phyloP scores from a whole-genome alignment of 1,140 invertebrate genomes.

The Cherax quadricarinatus region DNA sequence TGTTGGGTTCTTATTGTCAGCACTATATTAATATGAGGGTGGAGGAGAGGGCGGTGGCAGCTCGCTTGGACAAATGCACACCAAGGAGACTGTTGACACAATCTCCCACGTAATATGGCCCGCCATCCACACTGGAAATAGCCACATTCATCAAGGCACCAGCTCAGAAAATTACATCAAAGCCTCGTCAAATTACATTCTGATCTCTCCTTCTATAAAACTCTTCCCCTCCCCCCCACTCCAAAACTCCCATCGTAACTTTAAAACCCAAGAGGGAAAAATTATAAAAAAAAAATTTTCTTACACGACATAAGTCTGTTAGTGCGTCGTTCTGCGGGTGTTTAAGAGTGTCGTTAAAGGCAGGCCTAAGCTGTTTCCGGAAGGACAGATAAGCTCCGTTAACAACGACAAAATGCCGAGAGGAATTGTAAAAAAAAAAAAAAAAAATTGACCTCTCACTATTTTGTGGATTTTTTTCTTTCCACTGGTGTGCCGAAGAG shows the following conservation, averaged over 20 bases:
- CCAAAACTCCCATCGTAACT: not conserved
- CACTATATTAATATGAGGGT: not conserved
- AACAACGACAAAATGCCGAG: not conserved
- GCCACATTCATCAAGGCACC: constrained; percentile 11
- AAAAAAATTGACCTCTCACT: not conserved
- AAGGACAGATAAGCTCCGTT: no score
- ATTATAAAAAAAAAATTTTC: not conserved
- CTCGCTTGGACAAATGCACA: not conserved
- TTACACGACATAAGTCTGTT: no score
- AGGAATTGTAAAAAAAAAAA: not conserved
- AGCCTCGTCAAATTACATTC: constrained; percentile 12
- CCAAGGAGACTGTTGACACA: not conserved
- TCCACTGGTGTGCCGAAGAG: no score
- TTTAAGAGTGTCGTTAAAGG: no score
- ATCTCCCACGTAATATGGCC: constrained; percentile 4
- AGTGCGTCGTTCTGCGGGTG: no score
- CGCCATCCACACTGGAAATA: constrained; percentile 12
- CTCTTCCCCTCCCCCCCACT: no score
- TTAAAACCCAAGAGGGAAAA: not conserved
- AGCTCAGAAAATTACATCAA: constrained; percentile 20
- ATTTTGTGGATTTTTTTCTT: no score
- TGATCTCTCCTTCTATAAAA: not conserved
- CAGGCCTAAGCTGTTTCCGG: no score
- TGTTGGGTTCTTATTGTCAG: not conserved
- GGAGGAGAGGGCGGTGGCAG: not conserved